These are phyloP conservation scores for Alfaro cultratus DNA, from an alignment of 2,797 vertebrate genomes.

Conservation along the genomic window DNA sequence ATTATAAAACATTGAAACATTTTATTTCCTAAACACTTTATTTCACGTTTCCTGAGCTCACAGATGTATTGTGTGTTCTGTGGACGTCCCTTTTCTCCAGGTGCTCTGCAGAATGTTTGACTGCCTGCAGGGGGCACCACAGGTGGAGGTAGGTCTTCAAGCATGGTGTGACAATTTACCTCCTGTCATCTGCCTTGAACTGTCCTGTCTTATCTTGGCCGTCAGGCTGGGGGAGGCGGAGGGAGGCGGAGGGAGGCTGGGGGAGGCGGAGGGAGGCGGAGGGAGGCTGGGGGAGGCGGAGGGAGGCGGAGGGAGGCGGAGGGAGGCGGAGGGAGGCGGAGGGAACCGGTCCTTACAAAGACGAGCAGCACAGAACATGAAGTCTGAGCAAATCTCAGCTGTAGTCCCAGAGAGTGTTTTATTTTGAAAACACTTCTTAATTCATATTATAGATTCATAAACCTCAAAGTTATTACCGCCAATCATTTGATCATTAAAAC, in stretches of 20 bases:
- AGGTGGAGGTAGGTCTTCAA: slow-evolving; percentile 71
- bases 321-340: too few relatives aligned
- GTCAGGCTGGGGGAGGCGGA: neutral
- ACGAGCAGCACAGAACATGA: neutral
- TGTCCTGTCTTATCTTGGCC: neutral
- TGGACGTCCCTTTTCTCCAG: slow-evolving; percentile 62
- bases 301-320: too few relatives aligned
- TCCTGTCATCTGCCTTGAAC: neutral
- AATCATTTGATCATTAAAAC: neutral
- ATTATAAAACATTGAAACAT: neutral
- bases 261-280: too few relatives aligned
- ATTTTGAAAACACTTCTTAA: neutral
- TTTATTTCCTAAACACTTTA: neutral
- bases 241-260: too few relatives aligned
- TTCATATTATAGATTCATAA: neutral
- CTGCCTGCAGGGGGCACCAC: slow-evolving; percentile 75
- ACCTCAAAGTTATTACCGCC: neutral
- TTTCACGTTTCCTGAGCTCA: slow-evolving; percentile 9
- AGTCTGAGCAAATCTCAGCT: neutral
- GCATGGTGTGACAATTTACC: slow-evolving; percentile 51
- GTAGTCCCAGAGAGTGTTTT: neutral
- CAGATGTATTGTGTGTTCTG: slow-evolving; percentile 19
- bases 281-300: too few relatives aligned
- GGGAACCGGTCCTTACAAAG: neutral
- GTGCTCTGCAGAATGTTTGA: slow-evolving; percentile 79